Conservation (phyloP, 2,797 vertebrate species). For the Protonibea diacanthus region DNA sequence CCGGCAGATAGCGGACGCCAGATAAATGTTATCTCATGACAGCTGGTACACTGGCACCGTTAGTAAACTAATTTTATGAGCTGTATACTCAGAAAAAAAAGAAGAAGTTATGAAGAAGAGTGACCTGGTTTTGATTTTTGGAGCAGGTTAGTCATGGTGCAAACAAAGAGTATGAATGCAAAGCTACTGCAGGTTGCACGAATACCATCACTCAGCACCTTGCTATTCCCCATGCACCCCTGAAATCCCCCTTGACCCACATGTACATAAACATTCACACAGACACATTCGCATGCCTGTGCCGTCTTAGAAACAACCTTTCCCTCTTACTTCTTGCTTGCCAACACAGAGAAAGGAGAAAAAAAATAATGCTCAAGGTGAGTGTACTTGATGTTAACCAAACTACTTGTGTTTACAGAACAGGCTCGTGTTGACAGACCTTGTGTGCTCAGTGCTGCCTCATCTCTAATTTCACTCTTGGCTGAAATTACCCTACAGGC, state of each 20-base stretch:
- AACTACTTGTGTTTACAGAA: constrained; percentile 30
- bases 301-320: not conserved
- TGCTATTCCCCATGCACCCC: not conserved
- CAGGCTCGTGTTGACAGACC: not conserved
- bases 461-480: constrained; percentile 23
- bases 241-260: constrained; percentile 3
- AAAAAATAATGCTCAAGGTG: constrained; percentile 5
- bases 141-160: not conserved
- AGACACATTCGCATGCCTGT: not conserved
- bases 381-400: constrained; percentile 4
- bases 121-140: constrained; percentile 4
- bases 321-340: not conserved
- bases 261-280: not conserved
- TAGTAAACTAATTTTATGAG: constrained; percentile 43
- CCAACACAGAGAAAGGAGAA: not conserved
- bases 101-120: not conserved
- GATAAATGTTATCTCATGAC: constrained; percentile 68
- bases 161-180: not conserved
- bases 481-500: constrained; percentile 28
- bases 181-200: constrained; percentile 15
- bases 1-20: constrained; percentile 56
- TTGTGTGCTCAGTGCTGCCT: constrained; percentile 12
- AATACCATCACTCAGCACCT: constrained; percentile 15
- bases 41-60: constrained; percentile 51
- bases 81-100: constrained; percentile 1